phyloP scores from a whole-genome alignment of 2,113 vertebrate species.

The Tachuris rubrigastra region DNA sequence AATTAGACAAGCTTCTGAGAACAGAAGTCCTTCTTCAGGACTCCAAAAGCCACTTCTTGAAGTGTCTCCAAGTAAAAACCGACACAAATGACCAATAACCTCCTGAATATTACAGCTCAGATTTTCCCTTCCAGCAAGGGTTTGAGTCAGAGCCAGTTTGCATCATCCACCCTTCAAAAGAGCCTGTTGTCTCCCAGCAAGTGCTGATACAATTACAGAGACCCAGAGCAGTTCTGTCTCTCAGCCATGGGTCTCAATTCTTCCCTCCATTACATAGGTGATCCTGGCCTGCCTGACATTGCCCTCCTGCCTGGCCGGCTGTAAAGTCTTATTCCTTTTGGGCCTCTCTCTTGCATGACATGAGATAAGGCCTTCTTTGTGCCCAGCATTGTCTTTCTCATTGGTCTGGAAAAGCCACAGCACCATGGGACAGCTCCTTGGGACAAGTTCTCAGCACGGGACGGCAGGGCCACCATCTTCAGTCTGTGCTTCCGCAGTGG shows the following conservation, averaged over 20 bases:
- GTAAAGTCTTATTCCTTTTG: neutral
- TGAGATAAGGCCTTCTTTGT: neutral
- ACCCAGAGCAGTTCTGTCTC: rapidly evolving
- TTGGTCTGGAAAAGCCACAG: neutral
- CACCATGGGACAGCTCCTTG: neutral
- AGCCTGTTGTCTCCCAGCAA: rapidly evolving
- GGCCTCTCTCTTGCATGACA: neutral
- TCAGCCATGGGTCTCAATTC: neutral
- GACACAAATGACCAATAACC: neutral
- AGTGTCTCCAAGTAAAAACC: neutral
- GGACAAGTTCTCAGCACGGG: neutral
- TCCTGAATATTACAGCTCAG: neutral
- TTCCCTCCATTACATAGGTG: rapidly evolving
- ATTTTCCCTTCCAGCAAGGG: neutral
- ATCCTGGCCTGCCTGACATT: neutral
- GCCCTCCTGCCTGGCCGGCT: neutral
- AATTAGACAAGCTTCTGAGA: neutral
- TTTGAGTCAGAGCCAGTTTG: neutral
- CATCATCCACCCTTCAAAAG: neutral
- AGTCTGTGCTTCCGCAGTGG: neutral
- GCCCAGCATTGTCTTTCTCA: neutral
- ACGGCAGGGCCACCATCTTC: neutral
- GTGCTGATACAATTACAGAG: neutral
- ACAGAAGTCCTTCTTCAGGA: neutral
- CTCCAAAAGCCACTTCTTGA: neutral